Evolutionary conservation across 2,113 vertebrate genomes (phyloP).

Genomic region (Zapornia atra): DNA sequence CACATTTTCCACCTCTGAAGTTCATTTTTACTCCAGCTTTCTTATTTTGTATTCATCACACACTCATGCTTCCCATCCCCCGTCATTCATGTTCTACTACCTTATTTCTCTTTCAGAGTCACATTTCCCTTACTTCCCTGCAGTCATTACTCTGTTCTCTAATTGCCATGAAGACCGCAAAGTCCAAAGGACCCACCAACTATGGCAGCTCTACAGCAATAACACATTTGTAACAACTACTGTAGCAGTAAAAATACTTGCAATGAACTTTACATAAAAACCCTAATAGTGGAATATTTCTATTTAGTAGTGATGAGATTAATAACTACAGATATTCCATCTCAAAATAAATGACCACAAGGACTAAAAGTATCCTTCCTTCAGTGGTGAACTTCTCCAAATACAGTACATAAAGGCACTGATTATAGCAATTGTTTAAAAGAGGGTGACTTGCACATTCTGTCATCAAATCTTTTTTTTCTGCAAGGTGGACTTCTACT

Average conservation of each 20-base stretch:
- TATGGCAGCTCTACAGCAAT: background rate
- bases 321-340: background rate
- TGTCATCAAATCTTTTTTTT: background rate
- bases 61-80: background rate
- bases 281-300: background rate
- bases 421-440: accelerated
- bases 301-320: background rate
- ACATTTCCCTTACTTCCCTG: background rate
- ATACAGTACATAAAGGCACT: background rate
- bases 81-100: background rate
- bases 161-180: background rate
- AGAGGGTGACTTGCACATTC: background rate
- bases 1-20: background rate
- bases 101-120: background rate
- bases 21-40: background rate
- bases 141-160: background rate
- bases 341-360: background rate
- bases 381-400: background rate
- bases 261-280: background rate
- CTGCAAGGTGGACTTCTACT: background rate
- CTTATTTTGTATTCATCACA: background rate
- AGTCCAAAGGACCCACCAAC: background rate
- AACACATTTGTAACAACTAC: background rate
- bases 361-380: background rate
- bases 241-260: background rate